Evolutionary conservation across 2,797 vertebrate genomes (phyloP).

Genomic region (Gallinago nigripennis): DNA sequence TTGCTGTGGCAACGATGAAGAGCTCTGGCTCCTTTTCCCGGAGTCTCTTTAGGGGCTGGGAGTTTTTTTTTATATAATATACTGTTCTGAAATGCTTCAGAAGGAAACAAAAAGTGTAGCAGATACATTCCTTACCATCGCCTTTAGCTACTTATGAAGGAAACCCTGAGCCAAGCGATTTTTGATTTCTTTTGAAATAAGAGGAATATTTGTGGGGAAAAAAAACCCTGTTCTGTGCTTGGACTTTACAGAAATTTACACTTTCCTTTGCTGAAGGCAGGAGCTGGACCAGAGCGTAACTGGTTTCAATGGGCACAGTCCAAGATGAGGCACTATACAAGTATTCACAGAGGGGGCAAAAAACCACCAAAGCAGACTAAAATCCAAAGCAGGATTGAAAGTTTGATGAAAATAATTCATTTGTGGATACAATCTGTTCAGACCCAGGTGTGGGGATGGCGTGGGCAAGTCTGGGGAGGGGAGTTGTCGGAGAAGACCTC

Average conservation of each 20-base stretch:
- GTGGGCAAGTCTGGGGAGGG: not conserved
- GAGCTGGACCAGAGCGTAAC: not conserved
- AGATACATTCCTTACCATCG: not conserved
- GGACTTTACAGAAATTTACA: not conserved
- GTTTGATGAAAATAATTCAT: not conserved
- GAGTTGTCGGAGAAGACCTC: not conserved
- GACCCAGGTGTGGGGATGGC: not conserved
- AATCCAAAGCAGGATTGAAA: too few relatives aligned
- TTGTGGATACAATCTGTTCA: accelerated
- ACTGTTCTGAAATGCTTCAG: not conserved
- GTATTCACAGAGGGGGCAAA: not conserved
- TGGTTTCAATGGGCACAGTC: not conserved
- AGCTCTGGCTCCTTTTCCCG: not conserved
- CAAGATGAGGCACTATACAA: not conserved
- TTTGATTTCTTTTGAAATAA: not conserved
- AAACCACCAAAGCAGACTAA: not conserved
- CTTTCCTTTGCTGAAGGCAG: not conserved
- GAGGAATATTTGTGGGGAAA: not conserved
- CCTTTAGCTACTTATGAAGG: not conserved
- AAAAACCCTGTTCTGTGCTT: not conserved
- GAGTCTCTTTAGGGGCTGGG: not conserved
- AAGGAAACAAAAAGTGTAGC: not conserved
- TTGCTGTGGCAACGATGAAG: not conserved
- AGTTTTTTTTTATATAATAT: not conserved
- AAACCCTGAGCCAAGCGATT: not conserved